These are phyloP conservation scores for Fragum fragum DNA, from an alignment of 2,888 invertebrate genomes.

Conservation along the genomic window DNA sequence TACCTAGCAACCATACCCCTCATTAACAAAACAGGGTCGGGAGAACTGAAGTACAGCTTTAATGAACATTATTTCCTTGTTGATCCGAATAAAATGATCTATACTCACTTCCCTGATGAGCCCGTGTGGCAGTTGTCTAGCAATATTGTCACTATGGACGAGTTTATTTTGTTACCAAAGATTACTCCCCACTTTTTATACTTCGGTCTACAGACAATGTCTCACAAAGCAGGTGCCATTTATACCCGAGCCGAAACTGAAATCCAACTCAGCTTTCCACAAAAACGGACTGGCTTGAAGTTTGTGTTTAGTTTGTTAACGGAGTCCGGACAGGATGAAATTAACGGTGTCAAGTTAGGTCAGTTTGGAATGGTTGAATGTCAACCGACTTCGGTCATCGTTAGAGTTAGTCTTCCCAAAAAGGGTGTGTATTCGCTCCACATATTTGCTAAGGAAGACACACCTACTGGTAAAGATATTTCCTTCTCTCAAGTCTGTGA, in stretches of 20 bases:
- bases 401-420: slow-evolving; percentile 68
- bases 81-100: slow-evolving; percentile 71
- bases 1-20: slow-evolving; percentile 67
- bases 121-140: slow-evolving; percentile 66
- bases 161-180: slow-evolving; percentile 70
- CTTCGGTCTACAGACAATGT: slow-evolving; percentile 68
- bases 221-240: slow-evolving; percentile 69
- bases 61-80: slow-evolving; percentile 73
- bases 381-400: slow-evolving; percentile 59
- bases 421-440: slow-evolving; percentile 67
- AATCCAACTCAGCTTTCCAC: slow-evolving; percentile 69
- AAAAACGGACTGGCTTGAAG: slow-evolving; percentile 63
- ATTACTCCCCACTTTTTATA: slow-evolving; percentile 74
- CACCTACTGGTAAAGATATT: slow-evolving; percentile 69
- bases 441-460: slow-evolving; percentile 73
- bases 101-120: slow-evolving; percentile 74
- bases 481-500: slow-evolving; percentile 74
- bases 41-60: slow-evolving; percentile 69
- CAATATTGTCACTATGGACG: slow-evolving; percentile 64
- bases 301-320: slow-evolving; percentile 70
- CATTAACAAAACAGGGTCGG: slow-evolving; percentile 60
- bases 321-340: slow-evolving; percentile 62
- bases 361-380: slow-evolving; percentile 73
- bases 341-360: slow-evolving; percentile 67
- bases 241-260: slow-evolving; percentile 65